Evolutionary conservation across 2,888 invertebrate species (phyloP).

Genomic region (Amphipyra berbera): DNA sequence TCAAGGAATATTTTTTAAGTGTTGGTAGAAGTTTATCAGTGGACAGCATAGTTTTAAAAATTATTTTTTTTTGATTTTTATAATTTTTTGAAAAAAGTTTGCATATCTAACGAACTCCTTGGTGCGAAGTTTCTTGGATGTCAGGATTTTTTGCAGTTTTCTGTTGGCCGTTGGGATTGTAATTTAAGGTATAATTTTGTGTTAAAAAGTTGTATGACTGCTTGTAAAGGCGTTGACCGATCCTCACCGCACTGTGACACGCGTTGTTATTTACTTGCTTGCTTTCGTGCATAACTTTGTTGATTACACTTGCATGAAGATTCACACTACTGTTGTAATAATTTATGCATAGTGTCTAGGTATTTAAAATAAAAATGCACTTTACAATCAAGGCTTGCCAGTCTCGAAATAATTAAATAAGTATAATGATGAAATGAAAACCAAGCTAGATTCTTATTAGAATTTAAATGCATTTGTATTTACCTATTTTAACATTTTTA

Average conservation of each 20-base stretch:
- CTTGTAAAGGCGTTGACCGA: conserved; percentile 74
- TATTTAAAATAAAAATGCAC: not conserved
- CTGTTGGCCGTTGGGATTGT: conserved; percentile 21
- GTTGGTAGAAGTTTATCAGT: not conserved
- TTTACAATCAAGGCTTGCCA: conserved; percentile 9
- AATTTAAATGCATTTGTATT: not conserved
- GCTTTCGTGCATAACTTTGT: conserved; percentile 55
- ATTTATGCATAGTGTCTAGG: conserved; percentile 11
- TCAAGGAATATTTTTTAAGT: conserved; percentile 3
- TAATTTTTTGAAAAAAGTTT: conserved; percentile 24
- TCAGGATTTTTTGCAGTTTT: conserved; percentile 12
- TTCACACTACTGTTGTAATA: conserved; percentile 27
- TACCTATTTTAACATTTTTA: too few relatives aligned
- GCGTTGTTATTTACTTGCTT: conserved; percentile 52
- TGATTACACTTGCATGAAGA: conserved; percentile 47
- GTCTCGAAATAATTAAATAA: too few relatives aligned
- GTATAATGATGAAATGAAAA: conserved; percentile 12
- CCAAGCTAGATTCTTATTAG: conserved; percentile 21
- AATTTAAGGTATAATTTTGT: conserved; percentile 39
- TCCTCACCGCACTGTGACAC: conserved; percentile 59
- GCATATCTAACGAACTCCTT: conserved; percentile 29
- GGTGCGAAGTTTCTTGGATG: conserved; percentile 28
- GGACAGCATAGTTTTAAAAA: not conserved
- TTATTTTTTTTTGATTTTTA: conserved; percentile 3
- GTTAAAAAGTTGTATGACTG: conserved; percentile 63